Evolutionary conservation across 1,140 invertebrate genomes (phyloP), one percentile per base, ranked within the genome.

Genomic region (Portunus trituberculatus): DNA sequence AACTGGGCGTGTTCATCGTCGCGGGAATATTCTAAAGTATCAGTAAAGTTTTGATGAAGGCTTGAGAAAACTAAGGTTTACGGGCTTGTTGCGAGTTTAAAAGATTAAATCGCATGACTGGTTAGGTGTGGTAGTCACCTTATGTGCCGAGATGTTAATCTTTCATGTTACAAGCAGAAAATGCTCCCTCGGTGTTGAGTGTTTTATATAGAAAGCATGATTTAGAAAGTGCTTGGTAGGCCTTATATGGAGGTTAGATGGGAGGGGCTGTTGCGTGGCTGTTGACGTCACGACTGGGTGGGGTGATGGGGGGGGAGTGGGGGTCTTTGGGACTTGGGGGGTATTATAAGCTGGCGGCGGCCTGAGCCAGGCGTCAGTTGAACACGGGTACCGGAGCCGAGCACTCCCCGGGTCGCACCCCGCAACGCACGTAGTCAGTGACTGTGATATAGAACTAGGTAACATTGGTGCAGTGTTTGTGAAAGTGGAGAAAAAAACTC

Each of bases 391-490:
- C 67, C 76, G 88, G 48, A 90, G 67, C 88, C 83, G 88, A 25
- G n/a, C 67, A 59, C 89, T 82, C 20, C 86, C 52, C 87, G 88
- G 92, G 92, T 83, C 92, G 48, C 25, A 86, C 31, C 92, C 92
- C 92, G 92, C 92, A 93, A 93, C 92, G 46, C 83, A 93, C 92
- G 25, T 93, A 93, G 92, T 93, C 92, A 87, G 92, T 93, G 92
- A 88, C 92, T 93, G 92, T 93, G 92, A 93, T 93, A 93, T 93
- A 86, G 45, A 93, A 93, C 28, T 93, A 93, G 92, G 92, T 93
- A 92, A 93, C 16, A 28, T 10, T 91, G 25, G 4, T 91, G 89
- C 4, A 16, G n/a, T 59, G 16, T 29, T 28, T 29, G 89, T 29
- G 89, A 52, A 7, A 91, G 48, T 91, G 48, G 59, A 59, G 1